Base-by-base conservation (phyloP, 2,113 vertebrate genomes). In the Leucopsar rothschildi region DNA sequence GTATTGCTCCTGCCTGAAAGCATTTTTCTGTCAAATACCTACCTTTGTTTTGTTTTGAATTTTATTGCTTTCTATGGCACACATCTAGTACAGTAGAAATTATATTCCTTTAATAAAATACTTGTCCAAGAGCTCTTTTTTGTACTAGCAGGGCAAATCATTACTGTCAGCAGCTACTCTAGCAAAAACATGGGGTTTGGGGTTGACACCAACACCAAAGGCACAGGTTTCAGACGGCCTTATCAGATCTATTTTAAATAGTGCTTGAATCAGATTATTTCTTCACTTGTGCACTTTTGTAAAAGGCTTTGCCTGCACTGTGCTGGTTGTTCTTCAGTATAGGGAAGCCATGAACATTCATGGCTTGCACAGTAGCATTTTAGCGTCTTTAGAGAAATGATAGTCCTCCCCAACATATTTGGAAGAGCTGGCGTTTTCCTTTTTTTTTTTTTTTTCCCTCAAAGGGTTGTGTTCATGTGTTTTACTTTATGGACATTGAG, bases 241-340 rank as follows among this genome's bases (percentile, higher is more conserved):
- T 89, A 65, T 95, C 81, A 87, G 23, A 44, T 37, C 63, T 81
- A 2, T 37, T 88, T 86, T 66, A 9, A 69, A 33, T 8, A 12
- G 33, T 77, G 40, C 50, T 82, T 21, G 15, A 35, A 33, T 29
- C 24, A 40, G 53, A 9, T 55, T 70, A n/a, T 79, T 93, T 68
- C 37, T 87, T 66, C 35, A 52, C 31, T 50, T 71, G 12, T 33
- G 31, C 33, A 7, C 24, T 33, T 23, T 65, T 90, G 65, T 86
- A 82, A 95, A 93, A 96, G 82, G 72, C 64, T 96, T 98, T 95
- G 80, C 88, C 70, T 64, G 28, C 31, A 52, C 55, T 60, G 69
- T 88, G 40, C 91, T 92, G 70, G 47, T 77, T 89, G 49, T 76
- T 95, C 86, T 88, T 92, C 68, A 37, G 11, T 72, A 60, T 21